Conservation (phyloP, 2,113 vertebrate species). For the Myotis yumanensis region DNA sequence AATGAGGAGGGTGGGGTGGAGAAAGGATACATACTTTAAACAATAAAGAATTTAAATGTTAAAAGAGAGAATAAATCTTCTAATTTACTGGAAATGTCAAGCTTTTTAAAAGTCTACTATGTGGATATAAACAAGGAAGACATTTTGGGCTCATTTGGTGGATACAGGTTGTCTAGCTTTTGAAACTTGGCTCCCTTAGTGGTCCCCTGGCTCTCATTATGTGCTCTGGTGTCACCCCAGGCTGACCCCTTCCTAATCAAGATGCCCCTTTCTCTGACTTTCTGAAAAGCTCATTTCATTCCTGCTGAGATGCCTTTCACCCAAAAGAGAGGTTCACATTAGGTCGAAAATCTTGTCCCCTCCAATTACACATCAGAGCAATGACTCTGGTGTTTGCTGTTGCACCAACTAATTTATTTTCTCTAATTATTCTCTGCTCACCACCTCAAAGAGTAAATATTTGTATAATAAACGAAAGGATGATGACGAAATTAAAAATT, state of each 20-base stretch:
- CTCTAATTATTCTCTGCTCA: background rate
- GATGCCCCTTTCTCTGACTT: background rate
- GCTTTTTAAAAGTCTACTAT: background rate
- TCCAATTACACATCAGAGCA: background rate
- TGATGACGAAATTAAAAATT: background rate
- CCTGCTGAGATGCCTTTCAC: background rate
- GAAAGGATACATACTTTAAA: background rate
- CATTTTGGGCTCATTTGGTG: background rate
- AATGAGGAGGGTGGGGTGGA: no score
- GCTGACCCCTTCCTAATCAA: background rate
- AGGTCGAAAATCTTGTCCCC: background rate
- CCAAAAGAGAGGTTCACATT: background rate
- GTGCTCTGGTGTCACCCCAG: background rate
- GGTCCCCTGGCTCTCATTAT: fast-evolving
- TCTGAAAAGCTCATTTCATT: background rate
- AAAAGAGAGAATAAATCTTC: background rate
- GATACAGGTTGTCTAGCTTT: background rate
- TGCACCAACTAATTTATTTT: background rate
- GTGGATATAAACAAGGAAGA: background rate
- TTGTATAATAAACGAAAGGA: background rate
- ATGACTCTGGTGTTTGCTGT: background rate
- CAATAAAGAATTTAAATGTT: no score
- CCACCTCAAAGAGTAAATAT: background rate
- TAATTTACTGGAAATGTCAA: background rate
- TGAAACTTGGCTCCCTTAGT: fast-evolving